Conservation (phyloP, 2,888 invertebrate genomes). For the Andricus quercusramuli region DNA sequence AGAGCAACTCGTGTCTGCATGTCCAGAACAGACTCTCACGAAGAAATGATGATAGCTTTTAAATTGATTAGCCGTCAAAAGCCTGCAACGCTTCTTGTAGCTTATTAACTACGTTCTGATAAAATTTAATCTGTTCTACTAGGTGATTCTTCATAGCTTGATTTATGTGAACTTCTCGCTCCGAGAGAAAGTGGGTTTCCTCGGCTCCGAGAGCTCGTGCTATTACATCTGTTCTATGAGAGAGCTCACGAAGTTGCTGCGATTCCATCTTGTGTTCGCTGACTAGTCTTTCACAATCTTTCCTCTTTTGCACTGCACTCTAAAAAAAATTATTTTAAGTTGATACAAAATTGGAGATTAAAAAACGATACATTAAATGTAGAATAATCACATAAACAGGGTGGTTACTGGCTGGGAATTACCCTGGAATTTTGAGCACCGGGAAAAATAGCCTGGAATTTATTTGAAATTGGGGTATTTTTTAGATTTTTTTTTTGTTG, state of each 20-base stretch:
- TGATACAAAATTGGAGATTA: neutral
- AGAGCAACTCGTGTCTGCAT: conserved; percentile 16
- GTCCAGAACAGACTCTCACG: conserved; percentile 13
- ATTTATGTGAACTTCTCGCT: conserved; percentile 92
- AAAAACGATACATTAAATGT: neutral
- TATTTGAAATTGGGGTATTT: too few relatives aligned
- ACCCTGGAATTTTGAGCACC: too few relatives aligned
- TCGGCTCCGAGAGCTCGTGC: conserved; percentile 97
- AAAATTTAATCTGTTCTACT: conserved; percentile 93
- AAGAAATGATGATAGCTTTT: conserved; percentile 22
- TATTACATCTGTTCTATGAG: conserved; percentile 92
- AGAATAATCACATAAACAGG: neutral
- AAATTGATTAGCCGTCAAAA: conserved; percentile 73
- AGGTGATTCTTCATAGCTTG: conserved; percentile 92
- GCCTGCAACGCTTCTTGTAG: conserved; percentile 83
- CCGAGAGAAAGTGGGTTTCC: conserved; percentile 94
- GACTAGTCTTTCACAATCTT: conserved; percentile 90
- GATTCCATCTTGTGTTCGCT: conserved; percentile 92
- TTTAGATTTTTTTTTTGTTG: too few relatives aligned
- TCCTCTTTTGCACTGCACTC: conserved; percentile 77
- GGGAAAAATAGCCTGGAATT: too few relatives aligned
- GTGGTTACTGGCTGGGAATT: too few relatives aligned
- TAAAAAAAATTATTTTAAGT: conserved; percentile 24
- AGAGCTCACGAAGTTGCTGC: conserved; percentile 88
- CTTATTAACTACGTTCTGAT: conserved; percentile 89